Base-by-base conservation (phyloP, 2,113 vertebrate species). In the Hystrix brachyura region DNA sequence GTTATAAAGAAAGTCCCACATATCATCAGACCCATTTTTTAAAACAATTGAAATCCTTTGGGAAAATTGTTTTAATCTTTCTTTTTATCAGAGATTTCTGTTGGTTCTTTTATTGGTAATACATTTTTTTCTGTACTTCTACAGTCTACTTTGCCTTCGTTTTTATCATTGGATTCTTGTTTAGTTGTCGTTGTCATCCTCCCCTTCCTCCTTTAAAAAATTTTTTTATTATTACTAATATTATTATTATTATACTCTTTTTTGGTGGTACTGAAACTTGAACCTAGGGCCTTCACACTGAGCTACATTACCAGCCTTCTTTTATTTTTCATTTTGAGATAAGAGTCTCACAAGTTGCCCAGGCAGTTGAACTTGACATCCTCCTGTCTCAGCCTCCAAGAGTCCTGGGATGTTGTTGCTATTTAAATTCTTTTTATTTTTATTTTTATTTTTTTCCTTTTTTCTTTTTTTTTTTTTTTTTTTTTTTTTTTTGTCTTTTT, bases 21-120 rank as follows among this genome's bases (percentile, higher is more conserved):
- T 81, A 38, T 43, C 60, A 60, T 82, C 51, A 79, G 78, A 32
- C 15, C 34, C 34, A 59, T n/a, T 82, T 82, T 57, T 81, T 32
- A 80, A 51, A 80, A 43, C 27, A 91, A 14, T 81, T 32, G n/a
- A 46, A 78, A 69, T 69, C 51, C n/a, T 59, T 67, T 13, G 1
- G 51, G 38, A 92, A 32, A 3, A 69, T 23, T 14, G 1, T 48
- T 95, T 98, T 97, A 99, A 94, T 99, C 98, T 99, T 64, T 78
- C 25, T 29, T 65, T 72, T 89, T 82, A 91, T 98, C 98, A 12
- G 96, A 71, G 87, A 55, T 95, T 67, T 94, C 91, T 29, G 82
- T 60, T 25, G 98, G 87, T 96, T 88, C 97, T 95, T 97, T 98
- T 65, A 96, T 4, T 57, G 94, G 32, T 21, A 97, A 87, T 90